A percentile compares a stretch with the other conserved stretches of the same genome.
Evolutionary conservation across 2,113 vertebrate genomes (phyloP).

Genomic region (Onychostoma macrolepis): DNA sequence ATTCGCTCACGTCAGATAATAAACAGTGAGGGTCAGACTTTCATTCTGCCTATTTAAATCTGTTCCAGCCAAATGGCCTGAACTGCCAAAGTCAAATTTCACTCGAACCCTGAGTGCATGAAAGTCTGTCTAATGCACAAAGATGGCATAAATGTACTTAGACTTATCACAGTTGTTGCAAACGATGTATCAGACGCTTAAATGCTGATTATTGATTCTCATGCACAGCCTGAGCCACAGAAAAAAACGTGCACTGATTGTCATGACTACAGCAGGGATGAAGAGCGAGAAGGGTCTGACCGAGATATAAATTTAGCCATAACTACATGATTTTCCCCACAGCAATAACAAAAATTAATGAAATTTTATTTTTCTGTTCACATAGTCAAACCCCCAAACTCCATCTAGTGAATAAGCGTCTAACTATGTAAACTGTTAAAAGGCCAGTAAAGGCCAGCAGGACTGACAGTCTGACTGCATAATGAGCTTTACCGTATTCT

Average conservation of each 20-base stretch:
- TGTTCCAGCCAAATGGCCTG: neutral
- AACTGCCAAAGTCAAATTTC: neutral
- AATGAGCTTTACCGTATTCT: slow-evolving; percentile 24
- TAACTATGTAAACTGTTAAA: slow-evolving; percentile 11
- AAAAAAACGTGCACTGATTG: neutral
- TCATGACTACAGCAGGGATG: neutral
- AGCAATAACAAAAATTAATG: neutral
- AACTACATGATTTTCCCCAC: neutral
- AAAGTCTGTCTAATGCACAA: neutral
- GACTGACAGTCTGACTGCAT: slow-evolving; percentile 1
- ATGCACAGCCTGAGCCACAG: neutral
- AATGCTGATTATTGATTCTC: neutral
- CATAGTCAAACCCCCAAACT: neutral
- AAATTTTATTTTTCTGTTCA: neutral
- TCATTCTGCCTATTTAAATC: neutral
- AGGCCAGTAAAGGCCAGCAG: slow-evolving; percentile 26
- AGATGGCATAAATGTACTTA: neutral
- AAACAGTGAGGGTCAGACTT: no score
- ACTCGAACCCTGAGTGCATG: neutral
- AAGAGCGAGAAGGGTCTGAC: neutral
- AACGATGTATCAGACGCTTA: neutral
- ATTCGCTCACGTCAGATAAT: neutral
- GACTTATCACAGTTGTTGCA: neutral
- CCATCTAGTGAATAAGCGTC: slow-evolving; percentile 21
- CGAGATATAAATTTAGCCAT: neutral